Conservation (phyloP, 2,113 vertebrate species). For the Rhipidura dahli region DNA sequence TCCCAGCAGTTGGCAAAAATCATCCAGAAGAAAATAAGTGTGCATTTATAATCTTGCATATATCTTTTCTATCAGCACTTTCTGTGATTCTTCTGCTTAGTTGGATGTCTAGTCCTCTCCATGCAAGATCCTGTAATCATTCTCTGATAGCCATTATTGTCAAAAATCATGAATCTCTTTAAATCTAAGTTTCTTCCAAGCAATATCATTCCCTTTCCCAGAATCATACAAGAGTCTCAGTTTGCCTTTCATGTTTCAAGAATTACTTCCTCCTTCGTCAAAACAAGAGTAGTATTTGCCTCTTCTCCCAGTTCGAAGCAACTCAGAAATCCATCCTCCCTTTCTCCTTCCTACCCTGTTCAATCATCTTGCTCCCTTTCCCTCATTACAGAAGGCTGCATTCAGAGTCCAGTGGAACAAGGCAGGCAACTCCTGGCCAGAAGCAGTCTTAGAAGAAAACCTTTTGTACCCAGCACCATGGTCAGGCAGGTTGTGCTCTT, state of each 20-base stretch:
- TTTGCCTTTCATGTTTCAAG: background rate
- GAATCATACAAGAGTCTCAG: background rate
- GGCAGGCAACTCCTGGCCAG: background rate
- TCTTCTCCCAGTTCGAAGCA: background rate
- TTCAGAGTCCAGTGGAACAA: background rate
- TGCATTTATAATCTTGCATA: background rate
- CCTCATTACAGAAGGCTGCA: background rate
- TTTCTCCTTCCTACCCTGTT: background rate
- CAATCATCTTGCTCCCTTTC: background rate
- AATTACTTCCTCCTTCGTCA: background rate
- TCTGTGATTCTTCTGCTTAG: background rate
- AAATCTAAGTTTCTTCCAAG: background rate
- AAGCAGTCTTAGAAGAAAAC: background rate
- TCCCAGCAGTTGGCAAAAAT: background rate
- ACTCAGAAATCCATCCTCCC: background rate
- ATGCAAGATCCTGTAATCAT: background rate
- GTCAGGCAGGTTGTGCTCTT: background rate
- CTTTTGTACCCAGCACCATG: background rate
- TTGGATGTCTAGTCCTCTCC: background rate
- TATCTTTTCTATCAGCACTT: background rate
- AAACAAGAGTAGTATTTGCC: background rate
- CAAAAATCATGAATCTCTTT: background rate
- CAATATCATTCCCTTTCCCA: background rate
- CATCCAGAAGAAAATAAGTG: background rate
- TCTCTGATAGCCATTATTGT: background rate